phyloP scores from a whole-genome alignment of 1,140 invertebrate species.

The Zaprionus inermis region DNA sequence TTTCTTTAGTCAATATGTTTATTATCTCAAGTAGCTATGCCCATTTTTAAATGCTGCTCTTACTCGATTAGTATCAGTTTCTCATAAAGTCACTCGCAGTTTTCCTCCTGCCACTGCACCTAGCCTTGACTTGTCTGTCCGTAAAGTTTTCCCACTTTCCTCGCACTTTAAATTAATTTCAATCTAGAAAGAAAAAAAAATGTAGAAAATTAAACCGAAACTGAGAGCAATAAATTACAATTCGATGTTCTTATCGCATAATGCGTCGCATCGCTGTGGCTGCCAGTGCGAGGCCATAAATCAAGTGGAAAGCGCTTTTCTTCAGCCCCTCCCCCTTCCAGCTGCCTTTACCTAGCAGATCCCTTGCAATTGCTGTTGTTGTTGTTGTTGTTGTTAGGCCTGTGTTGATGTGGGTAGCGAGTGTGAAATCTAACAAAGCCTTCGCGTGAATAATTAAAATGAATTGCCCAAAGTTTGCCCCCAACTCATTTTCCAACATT shows the following conservation, averaged over 20 bases:
- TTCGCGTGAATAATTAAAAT: slow-evolving; percentile 79
- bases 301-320: slow-evolving; percentile 65
- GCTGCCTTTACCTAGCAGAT: background rate
- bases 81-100: background rate
- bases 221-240: slow-evolving; percentile 71
- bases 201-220: slow-evolving; percentile 54
- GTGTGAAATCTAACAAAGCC: slow-evolving; percentile 69
- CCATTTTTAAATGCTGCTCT: background rate
- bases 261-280: slow-evolving; percentile 34
- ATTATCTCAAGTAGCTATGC: too few species aligned
- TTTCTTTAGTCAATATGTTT: too few species aligned
- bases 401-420: slow-evolving; percentile 50
- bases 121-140: background rate
- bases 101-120: background rate
- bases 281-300: slow-evolving; percentile 61
- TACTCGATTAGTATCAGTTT: background rate
- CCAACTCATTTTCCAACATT: slow-evolving; percentile 1
- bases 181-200: slow-evolving; percentile 38
- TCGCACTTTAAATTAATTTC: slow-evolving; percentile 54
- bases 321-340: background rate
- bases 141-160: slow-evolving; percentile 12
- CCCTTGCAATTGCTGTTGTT: slow-evolving; percentile 13
- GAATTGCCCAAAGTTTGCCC: slow-evolving; percentile 62
- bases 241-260: slow-evolving; percentile 81
- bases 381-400: slow-evolving; percentile 18